Percentiles rank a stretch among this genome's conserved stretches.
Conservation (phyloP, 2,888 invertebrate genomes). For the Caenorhabditis sulstoni region DNA sequence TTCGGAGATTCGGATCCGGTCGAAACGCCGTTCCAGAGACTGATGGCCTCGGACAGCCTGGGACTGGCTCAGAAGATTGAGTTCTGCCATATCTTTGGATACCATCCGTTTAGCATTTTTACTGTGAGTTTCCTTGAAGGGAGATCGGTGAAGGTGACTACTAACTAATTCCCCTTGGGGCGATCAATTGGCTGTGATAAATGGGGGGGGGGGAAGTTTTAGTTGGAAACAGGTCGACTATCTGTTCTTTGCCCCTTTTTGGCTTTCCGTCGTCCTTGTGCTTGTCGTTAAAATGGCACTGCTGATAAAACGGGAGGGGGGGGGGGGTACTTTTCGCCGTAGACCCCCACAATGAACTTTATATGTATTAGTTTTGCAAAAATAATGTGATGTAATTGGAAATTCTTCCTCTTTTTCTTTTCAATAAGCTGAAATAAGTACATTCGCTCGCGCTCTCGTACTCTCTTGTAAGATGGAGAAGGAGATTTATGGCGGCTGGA, state of each 20-base stretch:
- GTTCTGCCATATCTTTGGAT: constrained; percentile 31
- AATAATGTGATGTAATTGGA: constrained; percentile 4
- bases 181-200: background rate
- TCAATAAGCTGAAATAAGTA: too few relatives aligned
- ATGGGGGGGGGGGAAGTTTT: background rate
- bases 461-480: too few relatives aligned
- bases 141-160: background rate
- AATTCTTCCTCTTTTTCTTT: too few relatives aligned
- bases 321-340: too few relatives aligned
- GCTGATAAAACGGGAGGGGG: too few relatives aligned
- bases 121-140: constrained; percentile 15
- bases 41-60: constrained; percentile 7
- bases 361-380: background rate
- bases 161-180: background rate
- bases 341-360: too few relatives aligned
- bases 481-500: too few relatives aligned
- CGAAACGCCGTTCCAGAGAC: background rate
- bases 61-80: constrained; percentile 19
- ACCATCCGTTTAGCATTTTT: constrained; percentile 23
- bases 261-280: background rate
- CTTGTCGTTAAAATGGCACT: too few relatives aligned
- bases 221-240: background rate
- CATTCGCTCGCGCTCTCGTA: too few relatives aligned
- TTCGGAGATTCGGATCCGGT: constrained; percentile 1
- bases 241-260: background rate